Conservation (phyloP, 2,797 vertebrate species). For the Cephalopachus bancanus region DNA sequence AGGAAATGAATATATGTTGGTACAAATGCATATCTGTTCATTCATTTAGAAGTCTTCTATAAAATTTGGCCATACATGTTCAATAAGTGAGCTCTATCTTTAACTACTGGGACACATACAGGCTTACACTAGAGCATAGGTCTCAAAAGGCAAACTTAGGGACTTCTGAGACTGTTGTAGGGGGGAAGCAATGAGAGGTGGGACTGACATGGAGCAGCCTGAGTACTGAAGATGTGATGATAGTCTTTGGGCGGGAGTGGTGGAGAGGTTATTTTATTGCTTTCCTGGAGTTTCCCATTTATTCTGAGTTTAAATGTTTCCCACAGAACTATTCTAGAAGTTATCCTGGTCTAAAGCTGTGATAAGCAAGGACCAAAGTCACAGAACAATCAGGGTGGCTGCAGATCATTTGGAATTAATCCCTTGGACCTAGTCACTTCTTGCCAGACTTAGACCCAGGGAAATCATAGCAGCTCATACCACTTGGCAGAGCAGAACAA, state of each 20-base stretch:
- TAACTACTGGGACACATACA: not conserved
- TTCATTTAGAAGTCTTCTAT: not conserved
- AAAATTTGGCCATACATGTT: not conserved
- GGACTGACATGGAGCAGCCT: not conserved
- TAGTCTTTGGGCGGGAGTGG: not conserved
- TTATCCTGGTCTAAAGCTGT: not conserved
- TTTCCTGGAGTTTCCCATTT: not conserved
- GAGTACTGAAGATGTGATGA: not conserved
- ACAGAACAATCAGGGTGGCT: not conserved
- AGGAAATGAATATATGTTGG: slow-evolving; percentile 21
- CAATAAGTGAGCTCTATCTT: not conserved
- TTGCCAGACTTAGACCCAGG: not conserved
- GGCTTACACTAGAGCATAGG: not conserved
- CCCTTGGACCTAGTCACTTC: not conserved
- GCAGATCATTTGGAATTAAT: slow-evolving; percentile 49
- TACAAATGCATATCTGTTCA: not conserved
- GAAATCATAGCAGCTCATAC: slow-evolving; percentile 1
- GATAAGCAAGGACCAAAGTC: slow-evolving; percentile 29
- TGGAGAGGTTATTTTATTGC: not conserved
- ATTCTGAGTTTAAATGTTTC: not conserved
- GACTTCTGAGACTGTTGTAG: not conserved
- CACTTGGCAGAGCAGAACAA: not conserved
- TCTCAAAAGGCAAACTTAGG: not conserved
- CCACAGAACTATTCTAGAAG: slow-evolving; percentile 1
- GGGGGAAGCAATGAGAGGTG: not conserved